A percentile compares a stretch with the other conserved stretches of the same genome.
These are phyloP conservation scores for Trypoxylus dichotomus DNA, from an alignment of 1,140 invertebrate species.

Conservation along the genomic window DNA sequence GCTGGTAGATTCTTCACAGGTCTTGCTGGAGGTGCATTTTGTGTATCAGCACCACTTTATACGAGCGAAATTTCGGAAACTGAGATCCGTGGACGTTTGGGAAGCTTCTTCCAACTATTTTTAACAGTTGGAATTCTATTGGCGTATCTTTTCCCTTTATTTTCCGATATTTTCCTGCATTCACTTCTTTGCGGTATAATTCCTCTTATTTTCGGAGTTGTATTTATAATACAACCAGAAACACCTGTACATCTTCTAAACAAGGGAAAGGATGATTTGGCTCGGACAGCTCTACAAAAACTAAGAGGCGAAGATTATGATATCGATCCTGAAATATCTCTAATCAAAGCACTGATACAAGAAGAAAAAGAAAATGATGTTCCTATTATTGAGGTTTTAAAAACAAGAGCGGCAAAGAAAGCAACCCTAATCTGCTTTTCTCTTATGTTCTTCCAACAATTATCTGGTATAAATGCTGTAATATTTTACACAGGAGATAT, in stretches of 20 bases:
- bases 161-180: slow-evolving; percentile 52
- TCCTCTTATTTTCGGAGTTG: slow-evolving; percentile 60
- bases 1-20: slow-evolving; percentile 71
- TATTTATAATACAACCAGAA: slow-evolving; percentile 70
- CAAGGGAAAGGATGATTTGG: slow-evolving; percentile 64
- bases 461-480: slow-evolving; percentile 64
- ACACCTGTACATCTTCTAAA: slow-evolving; percentile 61
- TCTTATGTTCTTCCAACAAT: slow-evolving; percentile 72
- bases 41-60: slow-evolving; percentile 70
- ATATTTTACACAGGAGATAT: slow-evolving; percentile 63
- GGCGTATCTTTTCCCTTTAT: slow-evolving; percentile 59
- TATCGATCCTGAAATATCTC: slow-evolving; percentile 60
- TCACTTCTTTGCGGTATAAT: slow-evolving; percentile 61
- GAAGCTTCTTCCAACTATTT: slow-evolving; percentile 68
- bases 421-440: slow-evolving; percentile 60
- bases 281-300: slow-evolving; percentile 65
- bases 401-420: slow-evolving; percentile 55
- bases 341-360: slow-evolving; percentile 53
- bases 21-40: slow-evolving; percentile 63
- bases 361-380: slow-evolving; percentile 43
- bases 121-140: slow-evolving; percentile 65
- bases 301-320: slow-evolving; percentile 66
- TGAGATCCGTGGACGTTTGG: slow-evolving; percentile 68
- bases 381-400: slow-evolving; percentile 54
- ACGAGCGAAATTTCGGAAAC: slow-evolving; percentile 72